Conservation (phyloP, 1,140 invertebrate species). For the Bombus sibiricus region DNA sequence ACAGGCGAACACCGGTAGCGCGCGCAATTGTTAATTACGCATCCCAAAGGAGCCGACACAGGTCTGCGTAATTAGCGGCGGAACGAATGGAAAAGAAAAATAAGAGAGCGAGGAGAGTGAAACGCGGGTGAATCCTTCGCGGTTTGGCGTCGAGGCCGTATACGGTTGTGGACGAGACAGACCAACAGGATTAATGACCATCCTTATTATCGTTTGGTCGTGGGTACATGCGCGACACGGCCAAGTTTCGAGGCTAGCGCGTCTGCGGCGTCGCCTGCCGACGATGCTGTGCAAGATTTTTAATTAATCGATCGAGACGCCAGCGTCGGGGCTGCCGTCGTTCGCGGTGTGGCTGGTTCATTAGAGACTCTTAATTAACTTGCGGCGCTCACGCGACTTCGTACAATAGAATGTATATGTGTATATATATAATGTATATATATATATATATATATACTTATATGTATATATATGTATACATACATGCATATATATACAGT, state of each 20-base stretch:
- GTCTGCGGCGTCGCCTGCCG: constrained; percentile 51
- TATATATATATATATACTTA: not conserved
- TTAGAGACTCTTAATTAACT: constrained; percentile 82
- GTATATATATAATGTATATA: not conserved
- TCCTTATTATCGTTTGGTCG: constrained; percentile 38
- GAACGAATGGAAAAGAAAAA: not conserved
- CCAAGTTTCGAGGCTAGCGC: constrained; percentile 30
- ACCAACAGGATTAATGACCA: constrained; percentile 37
- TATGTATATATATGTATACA: not conserved
- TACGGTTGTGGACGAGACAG: not conserved
- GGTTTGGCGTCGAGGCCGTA: not conserved
- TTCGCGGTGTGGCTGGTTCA: constrained; percentile 80
- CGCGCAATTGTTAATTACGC: constrained; percentile 28
- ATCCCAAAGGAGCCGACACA: not conserved
- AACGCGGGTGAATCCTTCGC: constrained; percentile 3
- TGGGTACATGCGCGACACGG: constrained; percentile 38
- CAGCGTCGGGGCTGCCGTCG: constrained; percentile 74
- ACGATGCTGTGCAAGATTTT: constrained; percentile 77
- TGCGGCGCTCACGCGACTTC: constrained; percentile 80
- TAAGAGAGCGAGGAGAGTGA: not conserved
- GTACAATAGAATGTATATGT: constrained; percentile 72
- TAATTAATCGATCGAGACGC: constrained; percentile 82
- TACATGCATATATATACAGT: constrained; percentile 44
- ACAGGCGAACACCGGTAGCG: not conserved
- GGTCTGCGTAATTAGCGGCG: constrained; percentile 31